Conservation (phyloP, 2,797 vertebrate species). For the Chiloscyllium punctatum region DNA sequence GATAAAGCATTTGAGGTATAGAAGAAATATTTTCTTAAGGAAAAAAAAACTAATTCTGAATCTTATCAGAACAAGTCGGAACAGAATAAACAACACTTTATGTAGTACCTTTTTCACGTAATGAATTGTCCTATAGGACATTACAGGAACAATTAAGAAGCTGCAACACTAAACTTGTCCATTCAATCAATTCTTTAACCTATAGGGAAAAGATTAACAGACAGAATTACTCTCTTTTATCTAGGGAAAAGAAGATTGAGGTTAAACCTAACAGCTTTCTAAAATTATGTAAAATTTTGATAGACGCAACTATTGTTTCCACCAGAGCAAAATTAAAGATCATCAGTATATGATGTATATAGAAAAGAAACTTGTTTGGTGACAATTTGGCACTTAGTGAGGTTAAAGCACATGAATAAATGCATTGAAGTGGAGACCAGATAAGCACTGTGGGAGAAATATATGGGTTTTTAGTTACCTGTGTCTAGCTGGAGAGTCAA, state of each 20-base stretch:
- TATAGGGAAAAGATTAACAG: not conserved
- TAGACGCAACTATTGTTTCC: not conserved
- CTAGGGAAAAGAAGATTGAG: not conserved
- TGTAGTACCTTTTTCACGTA: not conserved
- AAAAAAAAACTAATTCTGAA: not conserved
- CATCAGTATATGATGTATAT: not conserved
- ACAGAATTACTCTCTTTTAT: not conserved
- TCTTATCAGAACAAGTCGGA: not conserved
- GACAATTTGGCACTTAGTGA: not conserved
- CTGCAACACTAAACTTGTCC: not conserved
- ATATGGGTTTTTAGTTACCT: not conserved
- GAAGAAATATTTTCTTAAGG: not conserved
- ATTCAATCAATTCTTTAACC: not conserved
- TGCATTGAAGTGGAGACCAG: not conserved
- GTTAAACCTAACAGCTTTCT: not conserved
- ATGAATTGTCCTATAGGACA: not conserved
- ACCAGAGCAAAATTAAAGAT: not conserved
- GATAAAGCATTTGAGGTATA: constrained; percentile 54
- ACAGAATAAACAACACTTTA: not conserved
- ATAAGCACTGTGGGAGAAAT: not conserved
- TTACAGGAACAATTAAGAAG: not conserved
- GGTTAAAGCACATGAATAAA: not conserved
- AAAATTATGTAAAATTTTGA: not conserved
- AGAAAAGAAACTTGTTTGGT: not conserved
- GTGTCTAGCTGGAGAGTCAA: too few species aligned